Evolutionary conservation across 2,888 invertebrate species (phyloP).

Genomic region (Carterocephalus palaemon): DNA sequence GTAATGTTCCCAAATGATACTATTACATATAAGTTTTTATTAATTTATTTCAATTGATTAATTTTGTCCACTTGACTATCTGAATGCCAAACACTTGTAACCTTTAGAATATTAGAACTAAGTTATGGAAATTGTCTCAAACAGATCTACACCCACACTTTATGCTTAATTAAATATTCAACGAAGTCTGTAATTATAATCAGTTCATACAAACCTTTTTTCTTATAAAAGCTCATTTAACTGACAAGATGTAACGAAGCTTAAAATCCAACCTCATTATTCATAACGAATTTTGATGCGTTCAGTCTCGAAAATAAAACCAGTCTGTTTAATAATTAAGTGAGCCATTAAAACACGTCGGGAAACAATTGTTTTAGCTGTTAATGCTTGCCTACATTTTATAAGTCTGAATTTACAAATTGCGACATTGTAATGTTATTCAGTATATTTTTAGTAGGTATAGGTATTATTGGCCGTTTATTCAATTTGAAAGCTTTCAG

Average conservation of each 20-base stretch:
- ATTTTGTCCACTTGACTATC: no score
- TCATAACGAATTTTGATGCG: constrained; percentile 65
- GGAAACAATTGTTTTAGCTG: constrained; percentile 51
- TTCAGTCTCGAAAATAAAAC: constrained; percentile 55
- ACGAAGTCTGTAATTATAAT: constrained; percentile 43
- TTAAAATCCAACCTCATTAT: constrained; percentile 68
- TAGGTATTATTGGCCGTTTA: no score
- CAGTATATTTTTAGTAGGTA: no score
- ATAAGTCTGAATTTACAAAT: no score
- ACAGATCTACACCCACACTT: constrained; percentile 31
- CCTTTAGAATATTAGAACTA: neutral
- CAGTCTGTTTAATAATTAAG: constrained; percentile 64
- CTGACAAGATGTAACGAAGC: constrained; percentile 65
- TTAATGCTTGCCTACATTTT: constrained; percentile 28
- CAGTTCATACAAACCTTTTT: constrained; percentile 45
- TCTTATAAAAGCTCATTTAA: constrained; percentile 49
- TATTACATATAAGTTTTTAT: neutral
- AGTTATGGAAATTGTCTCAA: constrained; percentile 15
- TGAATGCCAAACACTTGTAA: neutral
- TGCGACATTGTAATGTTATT: constrained; percentile 25
- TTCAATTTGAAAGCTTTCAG: no score
- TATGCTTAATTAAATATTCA: constrained; percentile 43
- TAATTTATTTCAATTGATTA: no score
- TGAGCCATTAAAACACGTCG: constrained; percentile 42
- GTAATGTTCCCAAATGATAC: no score